A percentile compares a stretch with the other conserved stretches of the same genome.
Conservation (phyloP, 2,113 vertebrate genomes). For the Dipodomys spectabilis region DNA sequence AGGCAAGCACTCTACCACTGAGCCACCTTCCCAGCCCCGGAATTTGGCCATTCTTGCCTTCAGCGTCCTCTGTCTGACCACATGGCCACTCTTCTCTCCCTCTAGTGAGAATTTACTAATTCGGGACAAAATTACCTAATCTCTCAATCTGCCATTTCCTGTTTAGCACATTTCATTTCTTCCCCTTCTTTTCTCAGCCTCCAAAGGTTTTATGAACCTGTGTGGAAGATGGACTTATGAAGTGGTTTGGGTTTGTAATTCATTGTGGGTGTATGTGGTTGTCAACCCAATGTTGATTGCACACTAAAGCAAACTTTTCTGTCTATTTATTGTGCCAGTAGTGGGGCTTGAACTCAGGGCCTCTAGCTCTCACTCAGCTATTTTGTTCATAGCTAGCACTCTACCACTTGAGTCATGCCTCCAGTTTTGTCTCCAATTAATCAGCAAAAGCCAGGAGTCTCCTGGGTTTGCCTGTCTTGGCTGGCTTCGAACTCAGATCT, state of each 20-base stretch:
- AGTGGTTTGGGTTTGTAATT: background rate
- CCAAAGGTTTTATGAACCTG: background rate
- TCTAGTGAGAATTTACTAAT: background rate
- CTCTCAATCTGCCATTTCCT: background rate
- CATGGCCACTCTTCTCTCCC: background rate
- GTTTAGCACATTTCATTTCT: background rate
- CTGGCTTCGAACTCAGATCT: no score
- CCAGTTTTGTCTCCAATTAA: no score
- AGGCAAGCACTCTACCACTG: no score
- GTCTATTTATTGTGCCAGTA: no score
- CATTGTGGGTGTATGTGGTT: background rate
- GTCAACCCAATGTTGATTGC: background rate
- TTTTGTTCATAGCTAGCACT: no score
- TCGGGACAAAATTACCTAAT: background rate
- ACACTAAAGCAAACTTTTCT: background rate
- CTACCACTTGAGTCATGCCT: no score
- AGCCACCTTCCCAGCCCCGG: background rate
- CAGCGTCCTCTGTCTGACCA: background rate
- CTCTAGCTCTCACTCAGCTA: no score
- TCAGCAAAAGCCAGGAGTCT: no score
- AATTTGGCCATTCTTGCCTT: accelerated
- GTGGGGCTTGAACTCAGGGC: no score
- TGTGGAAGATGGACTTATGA: background rate
- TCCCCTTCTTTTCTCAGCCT: background rate
- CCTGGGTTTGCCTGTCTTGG: no score